These are phyloP conservation scores for Neoarius graeffei DNA, from an alignment of 2,113 vertebrate species.

Conservation along the genomic window DNA sequence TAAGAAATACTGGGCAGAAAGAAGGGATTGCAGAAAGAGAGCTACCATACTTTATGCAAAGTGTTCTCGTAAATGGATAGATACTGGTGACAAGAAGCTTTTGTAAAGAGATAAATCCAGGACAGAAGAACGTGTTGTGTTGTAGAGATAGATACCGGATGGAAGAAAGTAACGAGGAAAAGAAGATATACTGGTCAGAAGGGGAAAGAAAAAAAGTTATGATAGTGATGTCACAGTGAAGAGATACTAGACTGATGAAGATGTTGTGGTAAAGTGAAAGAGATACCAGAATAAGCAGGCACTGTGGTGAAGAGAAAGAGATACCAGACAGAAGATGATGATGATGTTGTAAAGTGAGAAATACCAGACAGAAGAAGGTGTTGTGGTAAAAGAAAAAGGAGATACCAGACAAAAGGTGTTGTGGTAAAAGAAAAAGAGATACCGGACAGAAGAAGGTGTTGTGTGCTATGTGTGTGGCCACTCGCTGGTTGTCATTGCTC, in stretches of 20 bases:
- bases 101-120: conserved; percentile 72
- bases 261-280: neutral
- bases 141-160: neutral
- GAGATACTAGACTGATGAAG: neutral
- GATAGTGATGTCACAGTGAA: neutral
- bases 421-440: conserved; percentile 56
- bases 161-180: neutral
- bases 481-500: conserved; percentile 88
- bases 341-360: conserved; percentile 39
- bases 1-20: neutral
- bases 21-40: neutral
- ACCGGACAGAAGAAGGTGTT: conserved; percentile 98
- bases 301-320: too few species aligned
- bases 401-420: neutral
- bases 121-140: conserved; percentile 94
- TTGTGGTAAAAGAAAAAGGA: conserved; percentile 68
- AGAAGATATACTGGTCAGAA: neutral
- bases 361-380: conserved; percentile 96
- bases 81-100: neutral
- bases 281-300: neutral
- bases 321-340: neutral
- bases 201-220: too few species aligned
- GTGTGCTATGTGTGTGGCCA: conserved; percentile 88
- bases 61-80: neutral
- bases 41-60: neutral